Base-by-base conservation (phyloP, 2,113 vertebrate species). In the Cyprinus carpio region DNA sequence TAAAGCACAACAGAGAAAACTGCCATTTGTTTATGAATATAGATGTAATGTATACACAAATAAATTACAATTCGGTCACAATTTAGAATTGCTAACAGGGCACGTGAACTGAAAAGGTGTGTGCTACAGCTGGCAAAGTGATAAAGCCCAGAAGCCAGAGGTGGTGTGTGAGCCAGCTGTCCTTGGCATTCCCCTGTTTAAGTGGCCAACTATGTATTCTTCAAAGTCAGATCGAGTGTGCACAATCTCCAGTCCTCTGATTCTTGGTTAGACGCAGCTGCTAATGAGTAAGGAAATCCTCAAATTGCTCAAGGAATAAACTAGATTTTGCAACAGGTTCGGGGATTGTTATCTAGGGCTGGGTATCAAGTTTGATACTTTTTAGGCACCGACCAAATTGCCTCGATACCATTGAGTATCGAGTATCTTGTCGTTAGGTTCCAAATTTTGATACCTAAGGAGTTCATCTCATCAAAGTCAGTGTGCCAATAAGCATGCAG, bases 21-120 rank as follows among this genome's bases (percentile, higher is more conserved):
- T 34, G 31, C 3, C 65, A 34, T 2, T 16, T 18, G 65, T 20
- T 67, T 31, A 18, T 18, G 15, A 67, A 18, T 31, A 25, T 27
- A 62, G n/a, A 64, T 64, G 62, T 64, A 43, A 64, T 27, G n/a
- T n/a, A n/a, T n/a, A n/a, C n/a, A n/a, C n/a, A n/a, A n/a, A n/a
- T n/a, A 60, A 60, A 10, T 60, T n/a, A 40, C 1, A 23, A 5
- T 37, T 11, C 10, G 23, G 23, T 23, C 11, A 8, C 15, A 23
- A 4, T 71, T 2, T 37, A 37, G 1, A 2, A 12, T 23, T 37
- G 1, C 40, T 71, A 20, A 40, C 10, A 11, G 40, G 10, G 13
- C 18, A 71, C 20, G 5, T 71, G 34, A 71, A 71, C 34, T 37
- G 34, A 72, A 76, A 56, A 77, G 75, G 75, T 77, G 49, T 27